These are phyloP conservation scores for Columba guinea DNA, from an alignment of 2,797 vertebrate genomes.

Conservation along the genomic window DNA sequence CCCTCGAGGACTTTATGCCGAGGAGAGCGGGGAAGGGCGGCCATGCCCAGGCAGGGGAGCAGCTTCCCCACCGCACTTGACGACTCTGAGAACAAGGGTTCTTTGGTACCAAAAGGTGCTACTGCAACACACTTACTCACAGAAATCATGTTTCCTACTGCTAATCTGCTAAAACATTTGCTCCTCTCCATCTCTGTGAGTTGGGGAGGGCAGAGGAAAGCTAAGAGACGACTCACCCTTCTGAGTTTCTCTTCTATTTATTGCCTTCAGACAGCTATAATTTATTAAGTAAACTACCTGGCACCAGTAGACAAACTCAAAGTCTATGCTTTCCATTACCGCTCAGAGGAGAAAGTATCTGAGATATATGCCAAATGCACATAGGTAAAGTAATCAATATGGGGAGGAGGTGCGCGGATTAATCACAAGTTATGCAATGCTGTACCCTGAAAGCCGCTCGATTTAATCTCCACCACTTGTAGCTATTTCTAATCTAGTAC, in stretches of 20 bases:
- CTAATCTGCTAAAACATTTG: neutral
- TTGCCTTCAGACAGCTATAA: slow-evolving; percentile 59
- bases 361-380: slow-evolving; percentile 49
- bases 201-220: slow-evolving; percentile 26
- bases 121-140: slow-evolving; percentile 40
- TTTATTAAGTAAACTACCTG: slow-evolving; percentile 72
- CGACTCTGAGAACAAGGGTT: slow-evolving; percentile 19
- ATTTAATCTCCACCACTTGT: slow-evolving; percentile 29
- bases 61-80: slow-evolving; percentile 37
- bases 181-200: neutral
- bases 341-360: slow-evolving; percentile 59
- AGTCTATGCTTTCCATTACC: slow-evolving; percentile 65
- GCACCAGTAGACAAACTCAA: slow-evolving; percentile 53
- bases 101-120: slow-evolving; percentile 42
- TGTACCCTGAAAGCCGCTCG: slow-evolving; percentile 24
- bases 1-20: neutral
- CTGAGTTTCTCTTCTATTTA: slow-evolving; percentile 48
- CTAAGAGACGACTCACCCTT: neutral
- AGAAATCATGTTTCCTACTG: neutral
- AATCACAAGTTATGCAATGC: slow-evolving; percentile 42
- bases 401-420: slow-evolving; percentile 60
- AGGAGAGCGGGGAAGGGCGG: neutral
- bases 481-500: slow-evolving; percentile 29
- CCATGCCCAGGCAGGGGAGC: neutral
- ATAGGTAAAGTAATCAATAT: slow-evolving; percentile 66